Evolutionary conservation across 2,113 vertebrate genomes (phyloP).

Genomic region (Cervus canadensis): DNA sequence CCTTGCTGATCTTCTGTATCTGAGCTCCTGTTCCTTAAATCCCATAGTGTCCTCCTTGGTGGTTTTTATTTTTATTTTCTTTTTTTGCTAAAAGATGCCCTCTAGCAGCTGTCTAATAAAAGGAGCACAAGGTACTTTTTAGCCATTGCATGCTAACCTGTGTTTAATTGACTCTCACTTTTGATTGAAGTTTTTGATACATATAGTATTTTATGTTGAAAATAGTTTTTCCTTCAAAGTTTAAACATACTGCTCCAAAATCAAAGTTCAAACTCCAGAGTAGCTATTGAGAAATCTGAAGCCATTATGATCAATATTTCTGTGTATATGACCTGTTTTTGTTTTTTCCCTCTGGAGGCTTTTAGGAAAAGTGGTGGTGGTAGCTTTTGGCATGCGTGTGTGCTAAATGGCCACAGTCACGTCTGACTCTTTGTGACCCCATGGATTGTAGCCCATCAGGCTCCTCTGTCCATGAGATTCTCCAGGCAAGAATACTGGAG

Average conservation of each 20-base stretch:
- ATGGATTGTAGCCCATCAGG: neutral
- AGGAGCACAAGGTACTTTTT: neutral
- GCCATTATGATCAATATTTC: neutral
- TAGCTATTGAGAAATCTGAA: neutral
- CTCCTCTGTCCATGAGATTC: neutral
- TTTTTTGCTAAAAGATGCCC: neutral
- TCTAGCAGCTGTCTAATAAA: neutral
- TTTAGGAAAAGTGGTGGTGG: neutral
- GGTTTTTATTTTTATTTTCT: too few relatives aligned
- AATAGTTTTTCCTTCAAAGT: neutral
- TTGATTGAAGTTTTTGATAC: neutral
- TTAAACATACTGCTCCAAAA: neutral
- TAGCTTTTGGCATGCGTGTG: neutral
- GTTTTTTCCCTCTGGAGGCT: neutral
- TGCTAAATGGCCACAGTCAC: neutral
- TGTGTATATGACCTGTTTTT: neutral
- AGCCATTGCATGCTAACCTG: neutral
- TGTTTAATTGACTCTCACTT: neutral
- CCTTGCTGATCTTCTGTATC: accelerated
- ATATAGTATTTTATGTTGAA: neutral
- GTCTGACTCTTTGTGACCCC: accelerated
- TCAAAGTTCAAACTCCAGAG: neutral
- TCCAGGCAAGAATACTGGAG: neutral
- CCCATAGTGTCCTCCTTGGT: neutral
- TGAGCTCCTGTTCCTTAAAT: neutral